Evolutionary conservation across 2,113 vertebrate species (phyloP).

Genomic region (Zapus hudsonius): DNA sequence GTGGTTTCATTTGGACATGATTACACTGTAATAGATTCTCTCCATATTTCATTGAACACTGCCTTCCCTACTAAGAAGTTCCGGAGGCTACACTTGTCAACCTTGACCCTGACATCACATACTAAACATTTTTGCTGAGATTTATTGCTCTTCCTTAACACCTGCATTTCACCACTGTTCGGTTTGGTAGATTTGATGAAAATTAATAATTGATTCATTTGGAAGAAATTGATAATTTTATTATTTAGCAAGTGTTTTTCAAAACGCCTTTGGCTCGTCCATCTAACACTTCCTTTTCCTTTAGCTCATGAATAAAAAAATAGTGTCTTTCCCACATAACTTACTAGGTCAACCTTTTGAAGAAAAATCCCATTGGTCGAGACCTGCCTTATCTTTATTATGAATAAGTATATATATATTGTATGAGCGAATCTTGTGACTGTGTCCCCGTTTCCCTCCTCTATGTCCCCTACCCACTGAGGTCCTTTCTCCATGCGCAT

Average conservation of each 20-base stretch:
- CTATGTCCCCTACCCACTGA: too few species aligned
- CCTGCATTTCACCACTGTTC: constrained; percentile 13
- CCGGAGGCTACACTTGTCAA: not conserved
- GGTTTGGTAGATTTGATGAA: constrained; percentile 39
- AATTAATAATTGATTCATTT: constrained; percentile 70
- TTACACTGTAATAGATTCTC: constrained; percentile 36
- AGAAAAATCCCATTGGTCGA: constrained; percentile 33
- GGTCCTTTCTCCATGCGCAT: too few species aligned
- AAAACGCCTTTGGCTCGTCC: constrained; percentile 53
- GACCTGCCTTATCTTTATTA: too few species aligned
- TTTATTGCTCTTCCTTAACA: constrained; percentile 38
- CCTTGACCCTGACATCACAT: not conserved
- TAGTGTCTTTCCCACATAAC: constrained; percentile 2
- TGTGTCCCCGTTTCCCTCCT: too few species aligned
- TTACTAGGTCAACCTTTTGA: not conserved
- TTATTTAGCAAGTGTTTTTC: constrained; percentile 71
- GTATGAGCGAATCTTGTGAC: too few species aligned
- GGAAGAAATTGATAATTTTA: constrained; percentile 59
- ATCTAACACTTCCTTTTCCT: constrained; percentile 15
- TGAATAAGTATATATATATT: too few species aligned
- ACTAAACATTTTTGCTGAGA: constrained; percentile 1
- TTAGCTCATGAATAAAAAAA: constrained; percentile 24
- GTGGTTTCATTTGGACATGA: not conserved
- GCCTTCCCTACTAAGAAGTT: not conserved
- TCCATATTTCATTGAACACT: constrained; percentile 44